These are phyloP conservation scores for Dasysyrphus tricinctus DNA, from an alignment of 2,888 invertebrate genomes.

Conservation along the genomic window DNA sequence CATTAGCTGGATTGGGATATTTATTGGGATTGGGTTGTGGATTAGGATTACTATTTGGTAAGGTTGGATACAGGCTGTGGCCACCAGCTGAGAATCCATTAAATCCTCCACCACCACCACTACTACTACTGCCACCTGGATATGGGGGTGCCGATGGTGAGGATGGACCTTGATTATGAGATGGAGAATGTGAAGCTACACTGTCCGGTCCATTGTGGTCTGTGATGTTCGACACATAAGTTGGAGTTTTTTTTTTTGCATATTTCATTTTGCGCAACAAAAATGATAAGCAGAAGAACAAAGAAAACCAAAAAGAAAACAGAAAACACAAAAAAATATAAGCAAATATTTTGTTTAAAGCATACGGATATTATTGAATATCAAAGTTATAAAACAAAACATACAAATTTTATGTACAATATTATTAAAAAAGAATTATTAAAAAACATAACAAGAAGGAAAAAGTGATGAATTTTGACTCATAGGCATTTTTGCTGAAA, in stretches of 20 bases:
- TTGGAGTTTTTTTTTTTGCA: constrained; percentile 70
- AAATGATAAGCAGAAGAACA: constrained; percentile 54
- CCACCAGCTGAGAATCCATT: constrained; percentile 82
- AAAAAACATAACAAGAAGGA: background rate
- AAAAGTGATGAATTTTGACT: constrained; percentile 18
- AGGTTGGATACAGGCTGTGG: constrained; percentile 80
- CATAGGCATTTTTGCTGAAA: background rate
- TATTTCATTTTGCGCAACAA: constrained; percentile 57
- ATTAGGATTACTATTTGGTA: constrained; percentile 78
- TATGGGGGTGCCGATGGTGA: constrained; percentile 77
- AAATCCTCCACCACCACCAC: constrained; percentile 80
- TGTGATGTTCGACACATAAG: constrained; percentile 59
- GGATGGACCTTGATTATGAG: constrained; percentile 79
- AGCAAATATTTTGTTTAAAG: constrained; percentile 53
- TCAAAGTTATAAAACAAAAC: constrained; percentile 28
- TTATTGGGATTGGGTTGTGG: constrained; percentile 68
- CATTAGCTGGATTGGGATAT: constrained; percentile 76
- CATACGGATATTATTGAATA: constrained; percentile 17
- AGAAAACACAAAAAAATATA: constrained; percentile 58
- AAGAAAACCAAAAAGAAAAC: constrained; percentile 57
- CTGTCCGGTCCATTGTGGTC: constrained; percentile 44
- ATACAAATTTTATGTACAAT: constrained; percentile 31
- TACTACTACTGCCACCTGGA: constrained; percentile 74
- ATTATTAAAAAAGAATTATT: background rate
- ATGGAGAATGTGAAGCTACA: constrained; percentile 69